Base-by-base conservation (phyloP, 2,888 invertebrate genomes). In the Apocheima hispidaria region DNA sequence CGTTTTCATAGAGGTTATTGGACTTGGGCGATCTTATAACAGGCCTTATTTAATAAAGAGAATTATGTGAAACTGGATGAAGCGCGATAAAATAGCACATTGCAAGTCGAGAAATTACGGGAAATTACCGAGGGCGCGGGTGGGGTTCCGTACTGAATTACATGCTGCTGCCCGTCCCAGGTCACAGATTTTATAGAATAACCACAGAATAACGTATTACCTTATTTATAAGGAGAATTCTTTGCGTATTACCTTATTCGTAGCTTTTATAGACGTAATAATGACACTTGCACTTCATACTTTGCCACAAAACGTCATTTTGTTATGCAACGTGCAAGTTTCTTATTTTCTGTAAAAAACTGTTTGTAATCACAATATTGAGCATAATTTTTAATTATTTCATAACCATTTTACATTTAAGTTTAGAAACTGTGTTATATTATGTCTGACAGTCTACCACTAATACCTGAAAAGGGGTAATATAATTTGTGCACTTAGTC, bases 381-480 rank as follows among this genome's bases (percentile, higher is more conserved):
- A 6, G 6, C 23, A 16, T 36, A 18, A 56, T 49, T 16, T 55
- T 6, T 23, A 56, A 23, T 5, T 1, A 21, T 43, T 50, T 56
- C 28, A 18, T 41, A 23, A n/a, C 6, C 18, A 20, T 26, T 46
- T 35, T 41, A 23, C 26, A 40, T 28, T 10, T 28, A 51, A 30
- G 33, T 36, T 50, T 49, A 35, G 38, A n/a, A 20, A 1, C 26
- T 30, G 33, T 36, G 49, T 54, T 23, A n/a, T 54, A 28, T 12
- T 2, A 69, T 72, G 70, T 43, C 63, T 36, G 71, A 70, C 6
- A 69, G 56, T 44, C 58, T 74, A 14, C 72, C 73, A 0, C 40
- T 71, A 12, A 68, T 72, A 54, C 72, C 71, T 0, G 63, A 51
- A 2, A 71, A 71, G 36, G 50, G 44, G 72, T 73, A 35, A 63